A percentile compares a stretch with the other conserved stretches of the same genome.
Conservation (phyloP, 2,888 invertebrate genomes). For the Chrysina gloriosa region DNA sequence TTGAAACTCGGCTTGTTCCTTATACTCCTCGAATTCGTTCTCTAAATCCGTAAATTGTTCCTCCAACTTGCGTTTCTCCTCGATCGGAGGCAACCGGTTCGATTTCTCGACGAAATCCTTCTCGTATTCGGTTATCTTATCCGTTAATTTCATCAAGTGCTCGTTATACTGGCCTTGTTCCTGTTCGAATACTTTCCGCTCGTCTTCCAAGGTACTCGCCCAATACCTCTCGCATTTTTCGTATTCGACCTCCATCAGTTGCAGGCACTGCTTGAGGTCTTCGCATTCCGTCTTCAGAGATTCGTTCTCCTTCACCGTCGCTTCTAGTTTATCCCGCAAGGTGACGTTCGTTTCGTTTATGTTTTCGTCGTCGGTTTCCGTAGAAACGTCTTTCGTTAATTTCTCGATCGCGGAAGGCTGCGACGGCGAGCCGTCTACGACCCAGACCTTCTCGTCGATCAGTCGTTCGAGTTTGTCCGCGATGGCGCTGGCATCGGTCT, state of each 20-base stretch:
- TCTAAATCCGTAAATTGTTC: conserved; percentile 79
- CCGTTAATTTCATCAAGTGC: conserved; percentile 78
- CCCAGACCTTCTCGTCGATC: conserved; percentile 19
- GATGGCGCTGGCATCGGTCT: conserved; percentile 36
- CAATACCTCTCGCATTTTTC: conserved; percentile 91
- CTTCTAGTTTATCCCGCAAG: conserved; percentile 53
- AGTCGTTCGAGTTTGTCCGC: conserved; percentile 43
- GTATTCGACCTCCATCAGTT: conserved; percentile 80
- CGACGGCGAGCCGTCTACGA: neutral
- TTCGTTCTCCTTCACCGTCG: conserved; percentile 64
- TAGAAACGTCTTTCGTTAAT: conserved; percentile 44
- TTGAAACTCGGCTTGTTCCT: conserved; percentile 67
- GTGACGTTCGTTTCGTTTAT: conserved; percentile 33
- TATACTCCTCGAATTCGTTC: conserved; percentile 74
- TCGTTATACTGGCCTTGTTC: conserved; percentile 82
- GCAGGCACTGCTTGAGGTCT: conserved; percentile 80
- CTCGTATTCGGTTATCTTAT: conserved; percentile 84
- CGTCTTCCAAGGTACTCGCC: conserved; percentile 82
- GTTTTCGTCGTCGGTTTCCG: conserved; percentile 53
- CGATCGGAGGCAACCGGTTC: conserved; percentile 78
- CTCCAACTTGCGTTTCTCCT: conserved; percentile 78
- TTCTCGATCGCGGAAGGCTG: neutral
- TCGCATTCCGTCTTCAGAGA: conserved; percentile 67
- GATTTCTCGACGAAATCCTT: conserved; percentile 73
- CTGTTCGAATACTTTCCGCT: conserved; percentile 78